These are phyloP conservation scores for Pangasianodon hypophthalmus DNA, from an alignment of 2,113 vertebrate genomes.

Conservation along the genomic window DNA sequence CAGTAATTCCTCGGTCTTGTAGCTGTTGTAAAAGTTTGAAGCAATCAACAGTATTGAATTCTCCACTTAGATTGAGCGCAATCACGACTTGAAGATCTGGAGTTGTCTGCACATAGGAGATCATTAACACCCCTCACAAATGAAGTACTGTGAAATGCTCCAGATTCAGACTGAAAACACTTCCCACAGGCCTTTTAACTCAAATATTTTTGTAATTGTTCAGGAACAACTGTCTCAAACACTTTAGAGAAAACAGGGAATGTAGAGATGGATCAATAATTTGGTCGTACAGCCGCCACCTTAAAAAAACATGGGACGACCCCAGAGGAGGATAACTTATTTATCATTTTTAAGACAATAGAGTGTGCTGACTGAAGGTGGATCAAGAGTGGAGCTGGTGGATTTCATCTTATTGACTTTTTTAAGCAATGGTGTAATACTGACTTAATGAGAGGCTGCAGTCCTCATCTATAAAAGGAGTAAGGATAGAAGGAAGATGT, in stretches of 20 bases:
- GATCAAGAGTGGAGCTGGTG: background rate
- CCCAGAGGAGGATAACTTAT: background rate
- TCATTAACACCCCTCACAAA: background rate
- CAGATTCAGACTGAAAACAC: conserved; percentile 1
- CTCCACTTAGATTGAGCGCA: background rate
- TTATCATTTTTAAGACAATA: background rate
- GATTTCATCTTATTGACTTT: conserved; percentile 17
- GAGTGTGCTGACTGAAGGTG: background rate
- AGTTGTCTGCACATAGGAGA: background rate
- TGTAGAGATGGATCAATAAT: background rate
- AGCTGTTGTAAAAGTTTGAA: background rate
- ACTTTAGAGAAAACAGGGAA: background rate
- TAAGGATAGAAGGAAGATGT: background rate
- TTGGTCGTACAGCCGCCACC: no score
- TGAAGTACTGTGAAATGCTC: background rate
- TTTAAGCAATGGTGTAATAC: background rate
- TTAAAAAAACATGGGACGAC: background rate
- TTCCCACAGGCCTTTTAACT: background rate
- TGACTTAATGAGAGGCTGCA: background rate
- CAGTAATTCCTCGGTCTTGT: background rate
- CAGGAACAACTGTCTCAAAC: background rate
- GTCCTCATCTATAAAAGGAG: background rate
- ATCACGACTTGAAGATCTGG: background rate
- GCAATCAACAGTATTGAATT: background rate
- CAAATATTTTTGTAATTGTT: background rate